Base-by-base conservation (phyloP, 2,113 vertebrate genomes). In the Pollimyrus isidori region DNA sequence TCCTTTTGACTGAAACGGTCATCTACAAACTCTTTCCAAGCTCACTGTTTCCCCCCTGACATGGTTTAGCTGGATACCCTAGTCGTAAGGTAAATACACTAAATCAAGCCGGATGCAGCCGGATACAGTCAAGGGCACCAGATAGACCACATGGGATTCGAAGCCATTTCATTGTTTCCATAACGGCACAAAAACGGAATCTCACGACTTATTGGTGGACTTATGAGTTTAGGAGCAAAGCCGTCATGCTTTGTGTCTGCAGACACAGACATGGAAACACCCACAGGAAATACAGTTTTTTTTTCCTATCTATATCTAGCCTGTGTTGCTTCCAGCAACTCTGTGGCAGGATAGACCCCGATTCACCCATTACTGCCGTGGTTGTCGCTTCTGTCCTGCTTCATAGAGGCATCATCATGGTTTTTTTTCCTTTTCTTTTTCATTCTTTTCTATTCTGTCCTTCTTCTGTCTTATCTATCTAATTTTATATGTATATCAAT, bases 251-350 rank as follows among this genome's bases (percentile, higher is more conserved):
- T 80, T 80, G 35, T 42, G 73, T 80, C 73, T 69, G 4, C 45
- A 49, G 62, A 58, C 23, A 73, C 45, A 76, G 42, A 73, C 58
- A 7, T 2, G 58, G n/a, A 48, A 26, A 45, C 56, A 65, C 21
- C 42, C 87, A 65, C 56, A 65, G 56, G 87, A 62, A 48, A 53
- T 17, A n/a, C 15, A 0, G 26, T 30, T 3, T 52, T 45, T 45
- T 83, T 49, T 53, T 39, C 88, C 53, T 26, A 56, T 83, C 88
- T 89, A 56, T 56, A 53, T 83, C 26, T 1, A 83, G 88, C n/a
- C 48, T 35, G 26, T 10, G 42, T 23, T 23, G 46, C 26, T 30
- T n/a, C n/a, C 30, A 80, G 35, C 73, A 15, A 80, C 23, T 62
- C 56, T 62, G 6, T 42, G 17, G 35, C 73, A 42, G 35, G 35